Base-by-base conservation (phyloP, 2,888 invertebrate genomes). In the Sycophila texana region DNA sequence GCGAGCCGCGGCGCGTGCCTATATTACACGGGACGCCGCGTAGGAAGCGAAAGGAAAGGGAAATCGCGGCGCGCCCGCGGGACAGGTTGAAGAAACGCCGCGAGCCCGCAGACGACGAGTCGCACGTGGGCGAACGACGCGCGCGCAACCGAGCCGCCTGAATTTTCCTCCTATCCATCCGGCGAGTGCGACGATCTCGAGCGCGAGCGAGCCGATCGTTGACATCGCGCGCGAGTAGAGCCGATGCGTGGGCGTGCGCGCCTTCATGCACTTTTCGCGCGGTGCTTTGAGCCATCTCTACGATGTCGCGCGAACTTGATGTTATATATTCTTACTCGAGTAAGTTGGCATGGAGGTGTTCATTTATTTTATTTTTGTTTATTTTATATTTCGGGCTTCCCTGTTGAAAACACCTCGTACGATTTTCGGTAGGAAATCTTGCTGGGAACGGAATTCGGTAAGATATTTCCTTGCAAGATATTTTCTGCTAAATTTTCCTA, bases 1-100 rank as follows among this genome's bases (percentile, higher is more conserved):
- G 30, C 26, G 73, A 30, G n/a, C 22, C 14, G n/a, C 61, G 47
- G 63, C 47, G 2, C 12, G 39, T 12, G 10, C 12, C 47, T 63
- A 63, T 61, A 10, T 30, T 26, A 30, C 63, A 22, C 26, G 76
- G 7, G 85, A 84, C 84, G 87, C 86, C 84, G 87, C 86, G 87
- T 87, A 87, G 87, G 87, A 85, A 85, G 86, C 84, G 85, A 87
- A 86, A 86, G 85, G 86, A 83, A 86, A 87, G 86, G 80, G 84
- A 83, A 82, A 83, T 82, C 83, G 82, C 76, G 39, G 10, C 39
- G 7, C 39, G 39, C 7, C 7, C 39, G 77, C 67, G 70, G 77
- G 68, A 70, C 86, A 85, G 84, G 85, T 85, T 85, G 84, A 82
- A 83, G 81, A 78, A 83, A 83, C 83, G 51, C 82, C 22, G 49